Evolutionary conservation across 1,140 invertebrate genomes (phyloP).

Genomic region (Heterodera carotae): DNA sequence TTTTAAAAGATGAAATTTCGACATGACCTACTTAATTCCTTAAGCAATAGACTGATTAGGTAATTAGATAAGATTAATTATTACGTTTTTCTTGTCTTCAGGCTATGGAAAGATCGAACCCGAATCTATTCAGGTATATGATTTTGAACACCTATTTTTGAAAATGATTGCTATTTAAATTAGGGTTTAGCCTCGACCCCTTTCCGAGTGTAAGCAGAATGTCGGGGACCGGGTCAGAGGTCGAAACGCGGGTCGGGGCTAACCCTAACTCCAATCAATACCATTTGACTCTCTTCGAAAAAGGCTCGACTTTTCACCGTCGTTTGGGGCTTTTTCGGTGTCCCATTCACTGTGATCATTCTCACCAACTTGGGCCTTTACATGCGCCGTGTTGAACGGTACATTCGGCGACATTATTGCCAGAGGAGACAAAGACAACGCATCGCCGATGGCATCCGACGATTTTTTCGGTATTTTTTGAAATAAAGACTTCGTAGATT

Average conservation of each 20-base stretch:
- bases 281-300: neutral
- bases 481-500: no score
- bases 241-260: no score
- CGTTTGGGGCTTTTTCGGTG: slow-evolving; percentile 46
- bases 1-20: no score
- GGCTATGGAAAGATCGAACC: slow-evolving; percentile 55
- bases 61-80: no score
- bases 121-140: slow-evolving; percentile 24
- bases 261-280: no score
- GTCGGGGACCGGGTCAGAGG: no score
- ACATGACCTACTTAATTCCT: no score
- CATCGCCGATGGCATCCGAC: neutral
- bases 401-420: slow-evolving; percentile 27
- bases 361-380: slow-evolving; percentile 51
- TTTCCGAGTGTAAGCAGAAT: no score
- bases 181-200: no score
- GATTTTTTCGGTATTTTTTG: neutral
- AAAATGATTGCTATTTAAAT: no score
- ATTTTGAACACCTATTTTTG: no score
- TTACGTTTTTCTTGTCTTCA: slow-evolving; percentile 37
- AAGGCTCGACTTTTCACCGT: slow-evolving; percentile 48
- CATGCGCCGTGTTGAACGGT: slow-evolving; percentile 39
- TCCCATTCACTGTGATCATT: slow-evolving; percentile 50
- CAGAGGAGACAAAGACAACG: slow-evolving; percentile 10
- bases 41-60: no score